A percentile compares a stretch with the other conserved stretches of the same genome.
Evolutionary conservation across 2,113 vertebrate genomes (phyloP).

Genomic region (Ciconia maguari): DNA sequence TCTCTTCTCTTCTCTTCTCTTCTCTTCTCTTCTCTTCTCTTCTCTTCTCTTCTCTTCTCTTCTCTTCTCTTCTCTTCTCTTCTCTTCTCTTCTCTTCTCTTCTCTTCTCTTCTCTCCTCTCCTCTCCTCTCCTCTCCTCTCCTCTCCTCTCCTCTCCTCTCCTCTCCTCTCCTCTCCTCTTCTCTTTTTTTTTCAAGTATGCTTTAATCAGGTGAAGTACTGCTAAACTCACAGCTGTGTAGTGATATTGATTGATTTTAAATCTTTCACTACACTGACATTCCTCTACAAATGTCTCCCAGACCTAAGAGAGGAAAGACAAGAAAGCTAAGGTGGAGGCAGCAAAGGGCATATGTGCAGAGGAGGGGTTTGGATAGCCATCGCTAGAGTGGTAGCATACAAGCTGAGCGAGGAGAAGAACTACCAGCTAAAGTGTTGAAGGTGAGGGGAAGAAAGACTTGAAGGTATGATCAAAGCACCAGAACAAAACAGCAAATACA

Average conservation of each 20-base stretch:
- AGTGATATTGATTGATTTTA: background rate
- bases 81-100: no score
- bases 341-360: background rate
- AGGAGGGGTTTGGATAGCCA: background rate
- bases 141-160: no score
- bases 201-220: background rate
- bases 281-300: background rate
- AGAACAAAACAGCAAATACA: background rate
- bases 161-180: no score
- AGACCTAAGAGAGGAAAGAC: background rate
- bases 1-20: no score
- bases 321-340: background rate
- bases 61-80: no score
- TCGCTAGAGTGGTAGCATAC: background rate
- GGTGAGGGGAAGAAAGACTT: background rate
- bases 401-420: background rate
- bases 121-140: rapidly evolving
- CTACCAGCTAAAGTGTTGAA: background rate
- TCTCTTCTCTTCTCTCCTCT: no score
- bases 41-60: no score
- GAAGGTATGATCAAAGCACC: background rate
- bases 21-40: background rate
- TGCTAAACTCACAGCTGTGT: background rate
- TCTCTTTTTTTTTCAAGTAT: background rate
- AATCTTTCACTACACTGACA: background rate